Conservation (phyloP, 2,888 invertebrate species). For the Megaustenia siamemsis region DNA sequence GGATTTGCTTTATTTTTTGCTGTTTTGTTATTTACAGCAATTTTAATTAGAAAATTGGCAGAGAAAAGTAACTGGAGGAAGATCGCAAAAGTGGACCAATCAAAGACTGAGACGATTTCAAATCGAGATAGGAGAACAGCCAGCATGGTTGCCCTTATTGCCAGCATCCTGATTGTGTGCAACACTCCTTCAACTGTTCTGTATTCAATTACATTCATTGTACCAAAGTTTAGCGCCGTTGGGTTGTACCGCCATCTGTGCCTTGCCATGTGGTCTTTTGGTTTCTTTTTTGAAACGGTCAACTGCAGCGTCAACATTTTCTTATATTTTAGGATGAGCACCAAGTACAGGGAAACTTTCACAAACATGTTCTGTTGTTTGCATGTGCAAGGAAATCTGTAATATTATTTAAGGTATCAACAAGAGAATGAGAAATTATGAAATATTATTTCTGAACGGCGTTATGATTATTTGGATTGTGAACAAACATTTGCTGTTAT, state of each 20-base stretch:
- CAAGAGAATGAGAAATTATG: too few species aligned
- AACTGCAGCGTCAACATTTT: conserved; percentile 19
- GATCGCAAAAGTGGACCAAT: too few species aligned
- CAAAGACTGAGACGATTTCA: neutral
- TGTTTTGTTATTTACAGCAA: too few species aligned
- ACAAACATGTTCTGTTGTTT: neutral
- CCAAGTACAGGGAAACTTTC: conserved; percentile 8
- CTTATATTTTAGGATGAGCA: conserved; percentile 10
- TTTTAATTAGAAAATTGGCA: too few species aligned
- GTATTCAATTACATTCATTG: neutral
- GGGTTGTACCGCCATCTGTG: neutral
- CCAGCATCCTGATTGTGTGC: conserved; percentile 23
- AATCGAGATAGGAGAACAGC: conserved; percentile 1
- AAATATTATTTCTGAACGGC: too few species aligned
- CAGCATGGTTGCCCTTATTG: conserved; percentile 2
- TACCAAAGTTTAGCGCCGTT: neutral
- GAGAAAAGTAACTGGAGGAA: too few species aligned
- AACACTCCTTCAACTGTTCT: conserved; percentile 18
- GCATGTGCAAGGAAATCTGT: too few species aligned
- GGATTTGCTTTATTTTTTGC: too few species aligned
- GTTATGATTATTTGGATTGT: too few species aligned
- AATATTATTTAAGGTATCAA: too few species aligned
- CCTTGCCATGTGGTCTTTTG: neutral
- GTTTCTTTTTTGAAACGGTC: neutral
- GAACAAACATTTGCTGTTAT: too few species aligned